Base-by-base conservation (phyloP, 2,113 vertebrate species). In the Cisticola juncidis region DNA sequence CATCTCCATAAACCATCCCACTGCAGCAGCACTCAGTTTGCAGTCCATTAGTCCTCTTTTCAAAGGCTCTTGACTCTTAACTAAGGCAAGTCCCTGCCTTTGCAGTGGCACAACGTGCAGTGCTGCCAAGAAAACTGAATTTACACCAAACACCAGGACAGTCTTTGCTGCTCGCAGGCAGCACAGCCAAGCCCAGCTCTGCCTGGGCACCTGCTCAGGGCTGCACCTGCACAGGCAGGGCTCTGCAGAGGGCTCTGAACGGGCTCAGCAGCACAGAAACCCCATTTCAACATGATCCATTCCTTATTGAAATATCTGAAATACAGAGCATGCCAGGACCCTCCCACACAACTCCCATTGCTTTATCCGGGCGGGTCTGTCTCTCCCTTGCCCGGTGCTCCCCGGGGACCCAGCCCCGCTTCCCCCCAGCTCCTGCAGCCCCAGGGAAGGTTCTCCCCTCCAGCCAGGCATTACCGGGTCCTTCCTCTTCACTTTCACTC, bases 251-350 rank as follows among this genome's bases (percentile, higher is more conserved):
- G 33, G 29, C 1, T 8, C 19, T 22, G 28, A 29, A 42, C 6
- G 11, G 42, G 64, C 42, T 9, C 64, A 47, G 44, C 56, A 58
- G 22, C 22, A 35, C 4, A 35, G 9, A 47, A 47, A 35, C 2
- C 44, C 33, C 33, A n/a, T 47, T 35, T 13, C 44, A 14, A 35
- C 17, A 26, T 5, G 2, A 36, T 6, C 61, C 0, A 16, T 45
- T 57, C 23, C 64, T 70, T 26, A 38, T 3, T 21, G 33, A 45
- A 77, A 18, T 12, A 50, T 40, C 57, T 81, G 25, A 36, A 47
- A 66, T 1, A n/a, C 65, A 26, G 47, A 77, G 16, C 60, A 36
- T 0, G 17, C 0, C 0, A 81, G 35, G 33, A 51, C 40, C n/a
- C 53, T 40, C 40, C 65, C 14, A 0, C 0, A 73, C 40, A 66